These are phyloP conservation scores for Turnix velox DNA, from an alignment of 2,113 vertebrate species.

Conservation along the genomic window DNA sequence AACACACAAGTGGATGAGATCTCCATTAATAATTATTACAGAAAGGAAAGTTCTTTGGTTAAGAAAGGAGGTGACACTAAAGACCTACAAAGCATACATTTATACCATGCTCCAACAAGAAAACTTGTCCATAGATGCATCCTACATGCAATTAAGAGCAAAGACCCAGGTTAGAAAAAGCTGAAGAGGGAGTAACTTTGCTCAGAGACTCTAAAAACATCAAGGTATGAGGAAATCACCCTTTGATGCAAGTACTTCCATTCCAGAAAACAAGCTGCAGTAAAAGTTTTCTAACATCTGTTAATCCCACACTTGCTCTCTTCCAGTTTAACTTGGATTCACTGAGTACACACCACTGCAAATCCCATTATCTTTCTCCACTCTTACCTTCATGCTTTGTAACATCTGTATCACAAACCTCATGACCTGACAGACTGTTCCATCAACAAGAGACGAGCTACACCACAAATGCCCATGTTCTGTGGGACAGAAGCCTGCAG, in stretches of 20 bases:
- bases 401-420: not conserved
- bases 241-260: not conserved
- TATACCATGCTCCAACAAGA: not conserved
- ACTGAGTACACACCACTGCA: not conserved
- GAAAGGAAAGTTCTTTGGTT: not conserved
- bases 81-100: not conserved
- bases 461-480: not conserved
- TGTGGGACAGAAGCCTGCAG: not conserved
- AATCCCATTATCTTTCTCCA: not conserved
- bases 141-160: not conserved
- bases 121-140: fast-evolving
- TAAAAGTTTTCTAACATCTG: not conserved
- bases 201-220: not conserved
- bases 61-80: fast-evolving
- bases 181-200: not conserved
- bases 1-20: not conserved
- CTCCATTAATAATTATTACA: not conserved
- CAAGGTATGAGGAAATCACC: not conserved
- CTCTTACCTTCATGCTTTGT: not conserved
- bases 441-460: not conserved
- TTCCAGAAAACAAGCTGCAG: not conserved
- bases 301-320: not conserved
- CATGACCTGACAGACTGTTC: not conserved
- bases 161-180: not conserved
- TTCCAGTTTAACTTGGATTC: not conserved